A percentile compares a stretch with the other conserved stretches of the same genome.
These are phyloP conservation scores for Hoplodrina ambigua DNA, from an alignment of 2,888 invertebrate genomes.

Conservation along the genomic window DNA sequence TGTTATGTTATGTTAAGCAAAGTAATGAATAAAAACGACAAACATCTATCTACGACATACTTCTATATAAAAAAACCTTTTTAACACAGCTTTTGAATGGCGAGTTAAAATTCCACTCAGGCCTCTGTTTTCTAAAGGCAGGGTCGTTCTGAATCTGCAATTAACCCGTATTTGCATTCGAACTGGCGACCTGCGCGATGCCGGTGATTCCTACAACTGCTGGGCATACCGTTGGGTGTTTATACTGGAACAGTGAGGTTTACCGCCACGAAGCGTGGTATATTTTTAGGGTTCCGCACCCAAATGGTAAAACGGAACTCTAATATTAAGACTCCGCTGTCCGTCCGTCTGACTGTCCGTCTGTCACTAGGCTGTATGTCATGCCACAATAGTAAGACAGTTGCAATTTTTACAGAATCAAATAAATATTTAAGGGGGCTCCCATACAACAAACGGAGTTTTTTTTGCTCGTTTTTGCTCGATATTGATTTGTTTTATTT, in stretches of 20 bases:
- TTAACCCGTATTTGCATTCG: conserved; percentile 84
- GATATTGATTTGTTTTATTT: no score
- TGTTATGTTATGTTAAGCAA: no score
- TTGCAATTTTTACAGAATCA: no score
- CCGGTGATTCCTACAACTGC: conserved; percentile 46
- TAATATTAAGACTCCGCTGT: no score
- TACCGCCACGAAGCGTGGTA: background rate
- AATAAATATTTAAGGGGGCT: no score
- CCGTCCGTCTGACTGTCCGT: no score
- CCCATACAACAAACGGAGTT: no score
- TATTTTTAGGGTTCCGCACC: background rate
- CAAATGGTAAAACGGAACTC: no score
- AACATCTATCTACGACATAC: conserved; percentile 20
- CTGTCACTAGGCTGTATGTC: no score
- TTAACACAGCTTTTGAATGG: conserved; percentile 37
- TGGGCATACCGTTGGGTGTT: conserved; percentile 34
- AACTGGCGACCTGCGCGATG: conserved; percentile 73
- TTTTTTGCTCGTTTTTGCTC: no score
- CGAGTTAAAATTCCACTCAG: conserved; percentile 77
- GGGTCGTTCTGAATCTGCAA: conserved; percentile 84
- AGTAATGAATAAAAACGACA: background rate
- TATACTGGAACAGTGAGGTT: background rate
- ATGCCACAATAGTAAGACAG: no score
- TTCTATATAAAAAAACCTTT: conserved; percentile 8
- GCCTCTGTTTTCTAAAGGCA: conserved; percentile 79